Percentiles rank a stretch among this genome's conserved stretches.
Evolutionary conservation across 2,888 invertebrate genomes (phyloP).

Genomic region (Metallyticus violacea): DNA sequence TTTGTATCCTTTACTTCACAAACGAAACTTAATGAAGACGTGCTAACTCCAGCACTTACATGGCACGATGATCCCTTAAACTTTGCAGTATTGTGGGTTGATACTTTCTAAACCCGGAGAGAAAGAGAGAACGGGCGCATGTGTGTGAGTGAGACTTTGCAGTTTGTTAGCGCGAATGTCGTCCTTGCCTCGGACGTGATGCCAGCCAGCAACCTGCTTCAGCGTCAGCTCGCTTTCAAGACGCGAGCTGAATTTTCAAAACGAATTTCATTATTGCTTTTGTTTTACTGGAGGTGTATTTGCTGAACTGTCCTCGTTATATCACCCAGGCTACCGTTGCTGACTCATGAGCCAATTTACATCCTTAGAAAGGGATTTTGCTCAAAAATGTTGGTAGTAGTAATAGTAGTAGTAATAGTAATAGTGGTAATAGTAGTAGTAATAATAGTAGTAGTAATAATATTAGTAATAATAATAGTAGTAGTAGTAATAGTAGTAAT

Average conservation of each 20-base stretch:
- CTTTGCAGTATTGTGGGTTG: not conserved
- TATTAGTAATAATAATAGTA: too few species aligned
- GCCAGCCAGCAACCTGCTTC: not conserved
- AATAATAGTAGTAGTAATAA: too few species aligned
- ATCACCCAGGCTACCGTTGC: not conserved
- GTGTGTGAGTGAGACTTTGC: not conserved
- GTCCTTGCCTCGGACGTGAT: not conserved
- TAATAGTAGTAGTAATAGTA: too few species aligned
- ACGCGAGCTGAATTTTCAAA: not conserved
- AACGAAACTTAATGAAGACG: not conserved
- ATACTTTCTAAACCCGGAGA: not conserved
- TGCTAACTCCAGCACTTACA: not conserved
- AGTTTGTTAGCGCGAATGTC: not conserved
- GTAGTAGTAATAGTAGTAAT: too few species aligned
- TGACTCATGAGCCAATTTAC: not conserved
- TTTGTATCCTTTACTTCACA: not conserved
- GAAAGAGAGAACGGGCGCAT: not conserved
- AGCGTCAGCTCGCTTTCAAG: not conserved
- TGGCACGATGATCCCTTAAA: not conserved
- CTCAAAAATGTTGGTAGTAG: not conserved
- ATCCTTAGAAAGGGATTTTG: not conserved
- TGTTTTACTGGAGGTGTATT: not conserved
- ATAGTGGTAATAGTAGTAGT: too few species aligned
- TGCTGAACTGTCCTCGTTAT: not conserved
- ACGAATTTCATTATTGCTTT: not conserved